phyloP scores from a whole-genome alignment of 2,113 vertebrate species.

The Noctilio leporinus region DNA sequence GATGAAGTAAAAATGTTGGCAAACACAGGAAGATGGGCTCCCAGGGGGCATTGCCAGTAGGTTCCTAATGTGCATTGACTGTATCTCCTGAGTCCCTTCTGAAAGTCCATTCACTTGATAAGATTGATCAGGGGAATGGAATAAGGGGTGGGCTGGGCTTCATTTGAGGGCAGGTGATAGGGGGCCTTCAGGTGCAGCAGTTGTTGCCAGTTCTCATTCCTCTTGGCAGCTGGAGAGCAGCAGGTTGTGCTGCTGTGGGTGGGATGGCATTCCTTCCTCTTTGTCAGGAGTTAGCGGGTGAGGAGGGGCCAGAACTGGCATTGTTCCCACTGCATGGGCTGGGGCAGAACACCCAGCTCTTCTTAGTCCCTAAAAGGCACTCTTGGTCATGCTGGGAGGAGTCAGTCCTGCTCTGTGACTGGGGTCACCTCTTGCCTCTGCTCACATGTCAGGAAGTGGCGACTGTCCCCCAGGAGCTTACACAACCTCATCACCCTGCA shows the following conservation, averaged over 20 bases:
- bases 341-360: not conserved
- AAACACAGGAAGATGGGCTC: not conserved
- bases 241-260: not conserved
- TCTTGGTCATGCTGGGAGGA: not conserved
- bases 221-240: not conserved
- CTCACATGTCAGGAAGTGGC: not conserved
- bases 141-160: not conserved
- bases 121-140: not conserved
- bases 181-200: not conserved
- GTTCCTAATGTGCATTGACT: not conserved
- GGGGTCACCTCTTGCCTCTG: not conserved
- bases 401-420: not conserved
- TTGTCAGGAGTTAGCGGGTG: not conserved
- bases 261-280: not conserved
- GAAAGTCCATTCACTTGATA: not conserved
- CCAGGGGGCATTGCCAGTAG: not conserved
- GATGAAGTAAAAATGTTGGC: not conserved
- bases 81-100: rapidly evolving
- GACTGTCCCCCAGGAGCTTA: not conserved
- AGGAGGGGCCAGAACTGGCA: too few relatives aligned
- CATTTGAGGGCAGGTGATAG: not conserved
- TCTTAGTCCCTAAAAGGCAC: rapidly evolving
- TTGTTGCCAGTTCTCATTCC: not conserved
- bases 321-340: not conserved
- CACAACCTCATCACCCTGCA: not conserved